A percentile compares a stretch with the other conserved stretches of the same genome.
Evolutionary conservation across 2,113 vertebrate species (phyloP).

Genomic region (Chitala chitala): DNA sequence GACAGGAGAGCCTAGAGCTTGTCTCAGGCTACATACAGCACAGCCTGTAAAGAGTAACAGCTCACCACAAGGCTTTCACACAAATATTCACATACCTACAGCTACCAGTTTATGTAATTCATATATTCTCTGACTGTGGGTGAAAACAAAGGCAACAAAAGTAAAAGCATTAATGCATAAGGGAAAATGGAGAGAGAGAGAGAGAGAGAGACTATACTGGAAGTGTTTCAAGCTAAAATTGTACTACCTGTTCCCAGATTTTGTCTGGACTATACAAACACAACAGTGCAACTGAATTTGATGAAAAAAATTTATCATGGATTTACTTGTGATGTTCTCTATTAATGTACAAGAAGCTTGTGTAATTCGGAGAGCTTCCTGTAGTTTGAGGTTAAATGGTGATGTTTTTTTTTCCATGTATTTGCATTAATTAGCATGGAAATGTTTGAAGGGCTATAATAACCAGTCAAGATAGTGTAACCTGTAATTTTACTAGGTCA

Average conservation of each 20-base stretch:
- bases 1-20: too few species aligned
- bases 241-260: background rate
- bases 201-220: too few species aligned
- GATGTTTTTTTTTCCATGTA: slow-evolving; percentile 53
- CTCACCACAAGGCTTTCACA: too few species aligned
- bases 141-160: too few species aligned
- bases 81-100: too few species aligned
- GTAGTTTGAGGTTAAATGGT: slow-evolving; percentile 52
- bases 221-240: too few species aligned
- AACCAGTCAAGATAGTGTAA: slow-evolving; percentile 41
- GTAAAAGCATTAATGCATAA: too few species aligned
- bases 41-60: too few species aligned
- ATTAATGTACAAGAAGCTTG: slow-evolving; percentile 2
- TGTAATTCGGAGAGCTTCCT: slow-evolving; percentile 35
- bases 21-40: too few species aligned
- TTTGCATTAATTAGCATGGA: slow-evolving; percentile 66
- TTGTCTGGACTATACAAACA: slow-evolving; percentile 11
- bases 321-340: slow-evolving; percentile 30
- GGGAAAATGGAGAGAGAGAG: too few species aligned
- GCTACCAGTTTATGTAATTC: background rate
- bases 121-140: too few species aligned
- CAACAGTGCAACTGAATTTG: slow-evolving; percentile 1
- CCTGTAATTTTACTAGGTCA: slow-evolving; percentile 53
- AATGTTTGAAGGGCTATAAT: slow-evolving; percentile 48
- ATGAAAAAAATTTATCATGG: slow-evolving; percentile 27